Base-by-base conservation (phyloP, 2,797 vertebrate genomes). In the Tapera naevia region DNA sequence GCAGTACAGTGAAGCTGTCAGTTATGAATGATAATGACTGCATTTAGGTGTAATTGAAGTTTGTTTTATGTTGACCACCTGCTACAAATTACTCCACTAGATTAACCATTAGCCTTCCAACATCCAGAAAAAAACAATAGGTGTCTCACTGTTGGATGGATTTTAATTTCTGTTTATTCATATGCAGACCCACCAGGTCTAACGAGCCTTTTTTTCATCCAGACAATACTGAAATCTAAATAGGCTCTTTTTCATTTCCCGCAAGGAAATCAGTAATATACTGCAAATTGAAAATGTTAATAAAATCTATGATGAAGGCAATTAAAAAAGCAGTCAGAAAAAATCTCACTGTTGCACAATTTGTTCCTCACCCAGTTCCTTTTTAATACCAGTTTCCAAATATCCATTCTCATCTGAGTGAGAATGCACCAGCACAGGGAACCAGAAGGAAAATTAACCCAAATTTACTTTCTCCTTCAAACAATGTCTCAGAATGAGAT, bases 161-260 rank as follows among this genome's bases (percentile, higher is more conserved):
- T 89, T 89, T 82, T 89, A 78, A 81, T 57, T 80, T 79, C 57
- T 89, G 2, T 65, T 73, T 92, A 80, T 88, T 89, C 46, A 61
- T 51, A 83, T 0, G 1, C 30, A 73, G 67, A 93, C 27, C 7
- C 33, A 37, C 11, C 45, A 93, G 23, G 45, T 64, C 27, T 60
- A 94, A 79, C 6, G 84, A 73, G 53, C 45, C 11, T 48, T 60
- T 73, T 90, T 43, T 87, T 79, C 32, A 74, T 25, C 33, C 41
- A 87, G 50, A 80, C 24, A 74, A 57, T 57, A 76, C 30, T 69
- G 72, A 87, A 96, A 87, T 85, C 37, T 71, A 80, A 78, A 48
- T 17, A 57, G 0, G 1, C 32, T n/a, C 17, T 32, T 37, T 67
- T 89, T 58, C 2, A 1, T 74, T 87, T 69, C 33, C 32, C 13